Conservation (phyloP, 2,113 vertebrate species). For the Semnornis frantzii region DNA sequence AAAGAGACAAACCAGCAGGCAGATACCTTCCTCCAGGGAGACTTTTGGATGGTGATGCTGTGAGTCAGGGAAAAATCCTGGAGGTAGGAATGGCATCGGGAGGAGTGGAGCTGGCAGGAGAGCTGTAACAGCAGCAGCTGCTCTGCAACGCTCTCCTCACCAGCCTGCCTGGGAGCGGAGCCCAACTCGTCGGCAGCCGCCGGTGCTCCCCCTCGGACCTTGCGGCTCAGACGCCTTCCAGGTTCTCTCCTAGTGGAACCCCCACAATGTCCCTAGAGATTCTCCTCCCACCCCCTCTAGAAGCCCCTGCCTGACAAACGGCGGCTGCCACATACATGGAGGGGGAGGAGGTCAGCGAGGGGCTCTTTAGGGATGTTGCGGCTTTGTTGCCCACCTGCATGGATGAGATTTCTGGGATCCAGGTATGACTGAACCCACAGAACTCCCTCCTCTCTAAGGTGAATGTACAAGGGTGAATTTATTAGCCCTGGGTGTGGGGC, state of each 20-base stretch:
- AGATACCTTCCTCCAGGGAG: constrained; percentile 79
- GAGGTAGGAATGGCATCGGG: constrained; percentile 57
- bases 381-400: background rate
- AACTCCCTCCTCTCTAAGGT: background rate
- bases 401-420: background rate
- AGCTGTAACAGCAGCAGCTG: constrained; percentile 20
- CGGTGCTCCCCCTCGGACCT: background rate
- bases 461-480: background rate
- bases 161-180: background rate
- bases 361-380: background rate
- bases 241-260: background rate
- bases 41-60: constrained; percentile 60
- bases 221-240: background rate
- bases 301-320: background rate
- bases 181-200: background rate
- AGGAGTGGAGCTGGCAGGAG: constrained; percentile 64
- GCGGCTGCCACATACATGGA: background rate
- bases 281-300: background rate
- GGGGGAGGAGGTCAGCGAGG: background rate
- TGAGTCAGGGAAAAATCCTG: constrained; percentile 73
- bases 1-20: constrained; percentile 70
- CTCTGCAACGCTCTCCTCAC: background rate
- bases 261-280: background rate
- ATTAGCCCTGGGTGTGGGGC: background rate
- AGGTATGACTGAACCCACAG: background rate